phyloP scores from a whole-genome alignment of 1,140 invertebrate species.

The Heliconius congener region DNA sequence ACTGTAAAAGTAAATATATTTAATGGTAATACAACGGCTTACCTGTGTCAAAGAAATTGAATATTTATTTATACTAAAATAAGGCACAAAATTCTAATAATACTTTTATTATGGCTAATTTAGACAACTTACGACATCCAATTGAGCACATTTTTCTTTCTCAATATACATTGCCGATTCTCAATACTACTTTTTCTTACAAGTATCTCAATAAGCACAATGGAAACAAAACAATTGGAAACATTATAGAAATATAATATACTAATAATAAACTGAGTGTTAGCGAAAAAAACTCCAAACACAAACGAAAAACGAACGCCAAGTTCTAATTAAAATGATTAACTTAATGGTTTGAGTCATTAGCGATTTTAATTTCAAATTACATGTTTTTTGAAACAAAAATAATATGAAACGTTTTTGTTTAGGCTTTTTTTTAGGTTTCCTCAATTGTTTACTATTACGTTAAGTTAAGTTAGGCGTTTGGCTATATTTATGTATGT shows the following conservation, averaged over 20 bases:
- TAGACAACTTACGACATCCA: background rate
- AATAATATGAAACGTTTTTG: conserved; percentile 12
- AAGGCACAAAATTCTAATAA: background rate
- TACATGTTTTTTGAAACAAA: conserved; percentile 55
- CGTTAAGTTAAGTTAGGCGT: background rate
- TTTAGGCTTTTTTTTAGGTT: background rate
- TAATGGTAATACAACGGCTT: background rate
- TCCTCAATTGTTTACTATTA: background rate
- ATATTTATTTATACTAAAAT: background rate
- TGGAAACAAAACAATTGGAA: background rate
- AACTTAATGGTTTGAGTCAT: conserved; percentile 79
- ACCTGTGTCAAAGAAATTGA: background rate
- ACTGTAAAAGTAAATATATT: background rate
- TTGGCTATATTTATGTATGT: background rate
- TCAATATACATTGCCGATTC: background rate
- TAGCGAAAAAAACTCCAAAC: conserved; percentile 43
- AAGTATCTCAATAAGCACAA: background rate
- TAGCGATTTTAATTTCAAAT: conserved; percentile 80
- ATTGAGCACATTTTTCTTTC: background rate
- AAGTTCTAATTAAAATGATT: conserved; percentile 79
- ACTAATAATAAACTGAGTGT: conserved; percentile 10
- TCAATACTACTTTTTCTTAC: background rate
- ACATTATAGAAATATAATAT: background rate
- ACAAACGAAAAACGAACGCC: conserved; percentile 60
- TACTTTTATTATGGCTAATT: background rate